Percentiles rank a stretch among this genome's conserved stretches.
phyloP scores from a whole-genome alignment of 1,140 invertebrate species.

The Bombus pyrosoma region DNA sequence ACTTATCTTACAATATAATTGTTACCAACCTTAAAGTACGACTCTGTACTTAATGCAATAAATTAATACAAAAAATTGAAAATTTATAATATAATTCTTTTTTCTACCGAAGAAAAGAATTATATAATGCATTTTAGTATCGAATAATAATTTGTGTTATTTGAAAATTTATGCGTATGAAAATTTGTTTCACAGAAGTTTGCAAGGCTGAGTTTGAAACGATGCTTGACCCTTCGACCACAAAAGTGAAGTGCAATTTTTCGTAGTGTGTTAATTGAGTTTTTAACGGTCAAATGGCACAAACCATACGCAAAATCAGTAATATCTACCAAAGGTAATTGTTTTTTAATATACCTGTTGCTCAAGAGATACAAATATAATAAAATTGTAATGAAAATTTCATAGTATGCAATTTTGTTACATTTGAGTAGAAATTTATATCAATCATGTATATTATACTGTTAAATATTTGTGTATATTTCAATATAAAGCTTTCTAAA shows the following conservation, averaged over 20 bases:
- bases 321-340: background rate
- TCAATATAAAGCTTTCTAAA: background rate
- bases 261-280: background rate
- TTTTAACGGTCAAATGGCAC: background rate
- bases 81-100: background rate
- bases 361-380: background rate
- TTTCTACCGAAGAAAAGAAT: background rate
- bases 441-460: background rate
- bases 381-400: background rate
- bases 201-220: background rate
- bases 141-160: background rate
- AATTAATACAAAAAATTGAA: background rate
- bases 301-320: background rate
- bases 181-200: background rate
- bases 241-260: background rate
- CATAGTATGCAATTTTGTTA: background rate
- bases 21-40: background rate
- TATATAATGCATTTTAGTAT: background rate
- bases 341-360: background rate
- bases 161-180: background rate
- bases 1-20: background rate
- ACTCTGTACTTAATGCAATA: background rate
- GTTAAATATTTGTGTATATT: background rate
- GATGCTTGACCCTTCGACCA: background rate
- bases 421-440: background rate